Conservation (phyloP, 2,888 invertebrate species). For the Diarsia brunnea region DNA sequence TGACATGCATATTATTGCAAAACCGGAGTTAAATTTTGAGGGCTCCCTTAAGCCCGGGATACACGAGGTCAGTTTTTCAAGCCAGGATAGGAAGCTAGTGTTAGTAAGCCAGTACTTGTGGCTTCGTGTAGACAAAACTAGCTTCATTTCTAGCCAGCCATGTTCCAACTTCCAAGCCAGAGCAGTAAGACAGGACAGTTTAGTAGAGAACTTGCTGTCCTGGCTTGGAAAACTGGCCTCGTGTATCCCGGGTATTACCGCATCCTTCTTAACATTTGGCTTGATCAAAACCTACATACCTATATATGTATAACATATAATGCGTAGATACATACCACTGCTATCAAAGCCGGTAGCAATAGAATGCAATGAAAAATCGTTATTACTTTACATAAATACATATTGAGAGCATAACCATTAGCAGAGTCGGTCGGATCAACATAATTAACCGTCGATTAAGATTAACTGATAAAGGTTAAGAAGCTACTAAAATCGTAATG, state of each 20-base stretch:
- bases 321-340: background rate
- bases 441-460: slow-evolving; percentile 73
- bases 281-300: slow-evolving; percentile 10
- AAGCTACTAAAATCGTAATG: slow-evolving; percentile 56
- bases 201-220: too few species aligned
- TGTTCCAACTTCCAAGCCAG: too few species aligned
- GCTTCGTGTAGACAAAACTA: too few species aligned
- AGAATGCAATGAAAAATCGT: slow-evolving; percentile 66
- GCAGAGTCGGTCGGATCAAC: slow-evolving; percentile 59
- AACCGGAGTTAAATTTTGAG: background rate
- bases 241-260: too few species aligned
- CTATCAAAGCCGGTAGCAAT: slow-evolving; percentile 45
- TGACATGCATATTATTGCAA: background rate
- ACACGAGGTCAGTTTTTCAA: too few species aligned
- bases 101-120: too few species aligned
- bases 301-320: background rate
- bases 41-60: too few species aligned
- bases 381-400: slow-evolving; percentile 66
- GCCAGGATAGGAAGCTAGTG: too few species aligned
- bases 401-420: slow-evolving; percentile 64
- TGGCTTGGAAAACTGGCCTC: too few species aligned
- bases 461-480: slow-evolving; percentile 70
- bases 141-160: too few species aligned
- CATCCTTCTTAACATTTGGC: background rate
- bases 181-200: too few species aligned